These are phyloP conservation scores for Boulengerochromis microlepis DNA, from an alignment of 2,113 vertebrate species.

Conservation along the genomic window DNA sequence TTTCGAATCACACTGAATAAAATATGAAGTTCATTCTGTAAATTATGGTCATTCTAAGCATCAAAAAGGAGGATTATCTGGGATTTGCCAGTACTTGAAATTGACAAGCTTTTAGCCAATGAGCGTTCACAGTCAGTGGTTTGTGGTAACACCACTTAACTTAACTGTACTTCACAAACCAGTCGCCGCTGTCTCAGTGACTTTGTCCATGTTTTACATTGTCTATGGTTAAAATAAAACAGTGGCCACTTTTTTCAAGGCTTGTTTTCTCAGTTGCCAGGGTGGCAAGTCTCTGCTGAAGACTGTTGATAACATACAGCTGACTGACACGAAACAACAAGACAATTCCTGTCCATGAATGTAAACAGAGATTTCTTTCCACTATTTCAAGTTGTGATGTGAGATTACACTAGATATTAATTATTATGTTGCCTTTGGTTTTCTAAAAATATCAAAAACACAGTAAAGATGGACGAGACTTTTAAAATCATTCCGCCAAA, in stretches of 20 bases:
- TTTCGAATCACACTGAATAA: not conserved
- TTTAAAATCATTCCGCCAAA: fast-evolving
- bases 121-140: not conserved
- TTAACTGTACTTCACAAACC: not conserved
- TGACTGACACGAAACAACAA: not conserved
- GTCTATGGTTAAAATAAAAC: not conserved
- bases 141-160: no score
- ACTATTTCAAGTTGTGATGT: not conserved
- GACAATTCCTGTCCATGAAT: not conserved
- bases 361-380: not conserved
- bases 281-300: not conserved
- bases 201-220: fast-evolving
- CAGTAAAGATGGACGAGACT: not conserved
- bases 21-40: not conserved
- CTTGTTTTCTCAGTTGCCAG: fast-evolving
- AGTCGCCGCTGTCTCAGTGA: not conserved
- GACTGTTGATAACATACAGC: not conserved
- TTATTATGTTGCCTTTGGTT: not conserved
- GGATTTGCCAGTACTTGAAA: fast-evolving
- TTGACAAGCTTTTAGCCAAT: not conserved
- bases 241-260: not conserved
- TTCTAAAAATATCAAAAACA: not conserved
- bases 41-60: not conserved
- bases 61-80: not conserved
- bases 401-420: not conserved